Evolutionary conservation across 2,888 invertebrate species (phyloP), one percentile per base, ranked within the genome.

Genomic region (Zele albiditarsus): DNA sequence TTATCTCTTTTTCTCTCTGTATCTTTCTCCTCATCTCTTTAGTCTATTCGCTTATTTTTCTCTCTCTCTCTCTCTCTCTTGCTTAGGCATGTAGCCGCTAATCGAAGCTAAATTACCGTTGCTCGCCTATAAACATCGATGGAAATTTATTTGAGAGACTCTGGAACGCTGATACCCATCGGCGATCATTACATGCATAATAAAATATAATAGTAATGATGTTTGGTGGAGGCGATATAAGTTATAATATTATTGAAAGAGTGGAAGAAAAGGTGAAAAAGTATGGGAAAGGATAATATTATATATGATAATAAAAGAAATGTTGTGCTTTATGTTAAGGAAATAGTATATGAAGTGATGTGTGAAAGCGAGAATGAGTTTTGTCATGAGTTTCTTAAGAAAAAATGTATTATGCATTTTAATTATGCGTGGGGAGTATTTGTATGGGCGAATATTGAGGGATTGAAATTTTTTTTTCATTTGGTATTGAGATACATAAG

Each of bases 51-150:
- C 20, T 63, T 31, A 8, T 31, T n/a, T 33, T 20, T 12, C 25
- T 31, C 2, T 28, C 33, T 63, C n/a, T 31, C 20, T 8, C 3
- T 62, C 62, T 33, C 33, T 33, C 33, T 31, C 12, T 28, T 71
- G 33, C 58, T 33, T 38, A 12, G 16, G 38, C 46, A 71, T 27
- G 60, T 71, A n/a, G 53, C 71, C 71, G 28, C 71, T 71, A 71
- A 71, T 71, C 71, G 71, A 71, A 71, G 71, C 62, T 46, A 60
- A 71, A 71, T 71, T 71, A 71, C 71, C 71, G 71, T 71, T 71
- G 71, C 71, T 71, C 71, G 71, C 58, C 71, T 71, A 71, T 71
- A 71, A 71, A 62, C 71, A 71, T 71, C 71, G 42, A 71, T 46
- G 71, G 71, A 60, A 71, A 71, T 71, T 71, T 71, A 71, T 71